Evolutionary conservation across 2,113 vertebrate species (phyloP).

Genomic region (Gopherus flavomarginatus): DNA sequence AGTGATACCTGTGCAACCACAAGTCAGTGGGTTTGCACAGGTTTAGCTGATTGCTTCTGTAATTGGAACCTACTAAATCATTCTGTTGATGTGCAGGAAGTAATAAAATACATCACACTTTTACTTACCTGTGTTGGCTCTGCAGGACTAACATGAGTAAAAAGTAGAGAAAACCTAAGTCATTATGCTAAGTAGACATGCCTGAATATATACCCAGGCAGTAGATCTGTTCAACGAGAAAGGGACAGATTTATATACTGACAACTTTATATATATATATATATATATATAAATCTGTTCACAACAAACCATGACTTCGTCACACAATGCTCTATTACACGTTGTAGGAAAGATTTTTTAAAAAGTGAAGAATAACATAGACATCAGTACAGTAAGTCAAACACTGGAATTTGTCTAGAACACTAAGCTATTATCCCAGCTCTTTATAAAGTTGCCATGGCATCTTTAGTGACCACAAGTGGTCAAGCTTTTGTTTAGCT

Average conservation of each 20-base stretch:
- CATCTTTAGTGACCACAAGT: neutral
- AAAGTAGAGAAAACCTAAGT: neutral
- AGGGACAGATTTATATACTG: neutral
- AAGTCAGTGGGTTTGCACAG: conserved; percentile 12
- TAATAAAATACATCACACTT: neutral
- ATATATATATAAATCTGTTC: neutral
- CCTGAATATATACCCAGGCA: neutral
- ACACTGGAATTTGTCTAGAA: neutral
- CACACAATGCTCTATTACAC: neutral
- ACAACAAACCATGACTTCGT: neutral
- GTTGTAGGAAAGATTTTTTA: neutral
- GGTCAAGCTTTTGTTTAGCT: neutral
- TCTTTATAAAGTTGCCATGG: neutral
- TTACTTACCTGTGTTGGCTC: neutral
- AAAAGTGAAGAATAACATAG: neutral
- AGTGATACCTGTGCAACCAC: neutral
- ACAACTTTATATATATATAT: neutral
- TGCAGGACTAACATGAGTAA: neutral
- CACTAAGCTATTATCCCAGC: neutral
- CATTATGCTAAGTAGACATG: neutral
- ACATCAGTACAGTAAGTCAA: neutral
- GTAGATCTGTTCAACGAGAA: neutral
- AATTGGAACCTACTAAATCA: neutral
- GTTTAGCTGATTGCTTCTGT: neutral
- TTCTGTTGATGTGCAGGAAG: neutral